Base-by-base conservation (phyloP, 2,113 vertebrate genomes). In the Promerops cafer region DNA sequence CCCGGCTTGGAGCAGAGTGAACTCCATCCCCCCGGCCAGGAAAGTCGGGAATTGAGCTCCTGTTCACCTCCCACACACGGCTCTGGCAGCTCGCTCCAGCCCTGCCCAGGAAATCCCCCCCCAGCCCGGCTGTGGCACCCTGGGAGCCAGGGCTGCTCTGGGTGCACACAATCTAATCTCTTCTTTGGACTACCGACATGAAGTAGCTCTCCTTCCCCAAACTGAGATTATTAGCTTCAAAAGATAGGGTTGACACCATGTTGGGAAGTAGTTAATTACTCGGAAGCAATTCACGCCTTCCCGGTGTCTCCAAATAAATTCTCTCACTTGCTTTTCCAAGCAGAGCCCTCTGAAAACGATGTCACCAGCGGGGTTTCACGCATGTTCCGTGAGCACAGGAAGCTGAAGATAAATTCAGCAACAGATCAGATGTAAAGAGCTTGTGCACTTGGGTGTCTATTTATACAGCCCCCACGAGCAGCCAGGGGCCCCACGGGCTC, bases 371-470 rank as follows among this genome's bases (percentile, higher is more conserved):
- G 2, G 1, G 50, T 22, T 71, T 70, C 75, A 11, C 1, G 0
- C n/a, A 0, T n/a, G 59, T 70, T 77, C 13, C 9, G 13, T 7
- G 77, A 94, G 89, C 89, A 80, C 93, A 96, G 94, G 95, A 95
- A 94, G 70, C 74, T 35, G 65, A 37, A 86, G 90, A 94, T 95
- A 93, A 96, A 93, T 85, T 79, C 90, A 66, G 89, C 75, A 6
- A 1, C 69, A 53, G 77, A 87, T 93, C 83, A 87, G 87, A 94
- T 31, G 74, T n/a, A 24, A 87, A 93, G 89, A 37, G 45, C 53
- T 89, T 6, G 33, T 44, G 70, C 20, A 0, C 35, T 83, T 16
- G 42, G 27, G 1, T 66, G 39, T 78, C 44, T 96, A 8, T 91
- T 91, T 93, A 17, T 76, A 39, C 63, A 61, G 70, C 50, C 65